Base-by-base conservation (phyloP, 2,888 invertebrate genomes). In the Siphlonurus alternatus region DNA sequence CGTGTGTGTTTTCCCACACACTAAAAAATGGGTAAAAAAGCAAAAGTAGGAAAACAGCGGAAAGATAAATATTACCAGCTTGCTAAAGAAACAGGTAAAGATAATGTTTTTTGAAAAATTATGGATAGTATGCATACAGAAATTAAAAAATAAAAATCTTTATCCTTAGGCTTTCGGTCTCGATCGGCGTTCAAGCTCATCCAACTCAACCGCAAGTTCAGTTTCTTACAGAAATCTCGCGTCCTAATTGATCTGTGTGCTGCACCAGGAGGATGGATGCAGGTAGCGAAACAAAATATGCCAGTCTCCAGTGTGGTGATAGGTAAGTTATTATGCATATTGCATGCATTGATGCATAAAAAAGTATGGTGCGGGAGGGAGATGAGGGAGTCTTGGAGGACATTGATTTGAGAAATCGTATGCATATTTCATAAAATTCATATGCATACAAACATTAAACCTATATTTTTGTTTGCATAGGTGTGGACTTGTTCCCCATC, bases 261-360 rank as follows among this genome's bases (percentile, higher is more conserved):
- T 18, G 99, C 99, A 1, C 99, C 99, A 0, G 98, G 98, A 73
- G 97, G 97, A 70, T 98, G 99, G 98, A 92, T 98, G 88, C 99
- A 93, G 78, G 98, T 99, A 63, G 98, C 97, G 61, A 88, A 89
- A 71, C 90, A 99, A 75, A 93, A 95, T 74, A 97, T 98, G 93
- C 98, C 99, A 0, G 83, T 96, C 0, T 95, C 96, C 2, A 94
- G 94, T 73, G 81, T 97, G 64, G 92, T 98, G 18, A 81, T 99
- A 62, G 96, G 82, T 79, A 73, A 70, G 69, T 61, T 2, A 3
- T 61, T 54, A 38, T 25, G 56, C 20, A 23, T 24, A 23, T 38
- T 56, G 25, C n/a, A 15, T 59, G n/a, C 38, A 38, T 15, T 15
- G 38, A 38, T 38, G 38, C n/a, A n/a, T n/a, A n/a, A n/a, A n/a